phyloP scores from a whole-genome alignment of 2,888 invertebrate species.

The Acanthococcus lagerstroemiae region DNA sequence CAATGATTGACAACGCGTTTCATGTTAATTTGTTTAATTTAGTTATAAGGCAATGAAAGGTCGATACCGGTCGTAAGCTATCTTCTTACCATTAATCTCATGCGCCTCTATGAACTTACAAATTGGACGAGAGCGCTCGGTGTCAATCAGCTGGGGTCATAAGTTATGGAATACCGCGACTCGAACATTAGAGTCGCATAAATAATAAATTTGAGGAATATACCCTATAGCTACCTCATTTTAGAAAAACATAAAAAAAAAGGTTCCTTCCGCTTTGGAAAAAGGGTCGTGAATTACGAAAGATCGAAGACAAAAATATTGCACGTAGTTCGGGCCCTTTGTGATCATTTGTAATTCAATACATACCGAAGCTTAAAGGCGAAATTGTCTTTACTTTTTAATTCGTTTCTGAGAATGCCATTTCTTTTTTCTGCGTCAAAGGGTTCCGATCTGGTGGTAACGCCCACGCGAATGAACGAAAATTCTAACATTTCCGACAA shows the following conservation, averaged over 20 bases:
- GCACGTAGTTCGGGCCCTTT: constrained; percentile 5
- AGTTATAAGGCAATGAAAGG: neutral
- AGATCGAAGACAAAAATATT: neutral
- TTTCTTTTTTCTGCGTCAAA: constrained; percentile 7
- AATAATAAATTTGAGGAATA: too few relatives aligned
- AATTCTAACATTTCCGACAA: constrained; percentile 18
- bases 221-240: neutral
- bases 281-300: neutral
- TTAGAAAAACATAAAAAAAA: neutral
- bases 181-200: too few relatives aligned
- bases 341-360: constrained; percentile 22
- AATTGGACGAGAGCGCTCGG: too few relatives aligned
- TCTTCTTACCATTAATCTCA: too few relatives aligned
- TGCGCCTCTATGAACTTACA: too few relatives aligned
- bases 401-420: neutral
- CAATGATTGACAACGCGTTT: neutral
- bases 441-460: constrained; percentile 20
- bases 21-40: neutral
- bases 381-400: constrained; percentile 20
- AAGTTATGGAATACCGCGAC: too few relatives aligned
- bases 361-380: constrained; percentile 8
- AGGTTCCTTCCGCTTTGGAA: neutral
- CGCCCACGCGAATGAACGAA: constrained; percentile 13
- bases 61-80: neutral
- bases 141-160: too few relatives aligned